Percentiles rank a stretch among this genome's conserved stretches.
Evolutionary conservation across 2,797 vertebrate genomes (phyloP).

Genomic region (Artibeus lituratus): DNA sequence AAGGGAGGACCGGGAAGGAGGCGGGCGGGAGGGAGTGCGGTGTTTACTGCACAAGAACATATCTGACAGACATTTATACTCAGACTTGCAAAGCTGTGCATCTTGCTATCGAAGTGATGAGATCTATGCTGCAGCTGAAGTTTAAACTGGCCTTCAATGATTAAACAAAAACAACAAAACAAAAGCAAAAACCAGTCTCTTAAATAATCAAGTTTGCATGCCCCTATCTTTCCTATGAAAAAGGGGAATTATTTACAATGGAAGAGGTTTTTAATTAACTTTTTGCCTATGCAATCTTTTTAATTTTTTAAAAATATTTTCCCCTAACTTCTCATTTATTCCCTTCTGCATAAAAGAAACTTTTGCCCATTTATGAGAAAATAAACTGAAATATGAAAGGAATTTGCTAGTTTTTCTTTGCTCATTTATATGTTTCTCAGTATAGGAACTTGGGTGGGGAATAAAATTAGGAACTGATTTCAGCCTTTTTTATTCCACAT

Average conservation of each 20-base stretch:
- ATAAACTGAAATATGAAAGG: neutral
- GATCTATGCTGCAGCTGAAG: neutral
- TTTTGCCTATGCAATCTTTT: neutral
- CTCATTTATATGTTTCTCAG: neutral
- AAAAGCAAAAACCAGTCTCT: neutral
- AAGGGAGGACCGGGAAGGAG: neutral
- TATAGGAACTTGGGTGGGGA: neutral
- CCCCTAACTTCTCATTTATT: neutral
- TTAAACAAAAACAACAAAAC: neutral
- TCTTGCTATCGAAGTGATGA: neutral
- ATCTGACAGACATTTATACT: neutral
- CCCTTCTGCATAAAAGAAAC: neutral
- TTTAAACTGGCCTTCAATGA: neutral
- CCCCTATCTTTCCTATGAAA: neutral
- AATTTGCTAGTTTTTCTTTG: constrained; percentile 14
- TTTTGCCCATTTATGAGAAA: constrained; percentile 22
- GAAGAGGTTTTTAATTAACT: neutral
- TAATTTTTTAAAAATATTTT: neutral
- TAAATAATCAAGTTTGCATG: neutral
- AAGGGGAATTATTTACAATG: neutral
- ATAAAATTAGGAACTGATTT: neutral
- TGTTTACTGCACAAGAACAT: neutral
- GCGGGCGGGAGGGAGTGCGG: neutral
- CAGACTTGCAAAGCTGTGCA: neutral
- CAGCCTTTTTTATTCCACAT: neutral